phyloP scores from a whole-genome alignment of 2,797 vertebrate species.

The Pogonophryne albipinna region DNA sequence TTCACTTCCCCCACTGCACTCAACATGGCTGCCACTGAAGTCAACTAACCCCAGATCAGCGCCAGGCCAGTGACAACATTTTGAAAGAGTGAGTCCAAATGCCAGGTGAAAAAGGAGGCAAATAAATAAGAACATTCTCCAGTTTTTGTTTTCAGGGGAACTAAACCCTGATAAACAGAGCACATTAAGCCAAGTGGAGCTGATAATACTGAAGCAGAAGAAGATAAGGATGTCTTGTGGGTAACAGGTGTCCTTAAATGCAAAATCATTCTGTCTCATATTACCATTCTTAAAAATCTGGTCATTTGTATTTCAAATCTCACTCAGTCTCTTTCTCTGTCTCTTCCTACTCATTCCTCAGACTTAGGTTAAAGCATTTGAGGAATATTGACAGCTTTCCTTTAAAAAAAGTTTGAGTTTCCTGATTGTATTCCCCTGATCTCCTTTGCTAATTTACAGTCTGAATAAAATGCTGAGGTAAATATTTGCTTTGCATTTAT shows the following conservation, averaged over 20 bases:
- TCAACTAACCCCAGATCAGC: conserved; percentile 26
- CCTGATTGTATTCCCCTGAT: neutral
- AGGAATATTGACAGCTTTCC: neutral
- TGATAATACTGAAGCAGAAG: conserved; percentile 10
- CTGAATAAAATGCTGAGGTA: neutral
- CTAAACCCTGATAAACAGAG: neutral
- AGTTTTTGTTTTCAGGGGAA: conserved; percentile 29
- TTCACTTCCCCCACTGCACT: conserved; percentile 38
- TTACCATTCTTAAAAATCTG: no score
- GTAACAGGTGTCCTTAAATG: neutral
- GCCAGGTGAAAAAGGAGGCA: conserved; percentile 29
- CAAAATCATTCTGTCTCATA: neutral
- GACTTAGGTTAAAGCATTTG: no score
- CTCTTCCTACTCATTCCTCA: conserved; percentile 1
- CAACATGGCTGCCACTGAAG: conserved; percentile 28
- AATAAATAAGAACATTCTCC: conserved; percentile 35
- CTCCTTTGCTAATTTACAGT: neutral
- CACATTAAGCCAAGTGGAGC: conserved; percentile 16
- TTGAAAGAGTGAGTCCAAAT: conserved; percentile 9
- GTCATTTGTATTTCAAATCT: no score
- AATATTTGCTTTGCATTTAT: neutral
- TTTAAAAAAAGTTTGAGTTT: neutral
- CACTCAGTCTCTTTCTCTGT: no score
- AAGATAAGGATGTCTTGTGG: neutral
- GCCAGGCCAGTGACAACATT: neutral